These are phyloP conservation scores for Leptocoma aspasia DNA, from an alignment of 2,113 vertebrate species.

Conservation along the genomic window DNA sequence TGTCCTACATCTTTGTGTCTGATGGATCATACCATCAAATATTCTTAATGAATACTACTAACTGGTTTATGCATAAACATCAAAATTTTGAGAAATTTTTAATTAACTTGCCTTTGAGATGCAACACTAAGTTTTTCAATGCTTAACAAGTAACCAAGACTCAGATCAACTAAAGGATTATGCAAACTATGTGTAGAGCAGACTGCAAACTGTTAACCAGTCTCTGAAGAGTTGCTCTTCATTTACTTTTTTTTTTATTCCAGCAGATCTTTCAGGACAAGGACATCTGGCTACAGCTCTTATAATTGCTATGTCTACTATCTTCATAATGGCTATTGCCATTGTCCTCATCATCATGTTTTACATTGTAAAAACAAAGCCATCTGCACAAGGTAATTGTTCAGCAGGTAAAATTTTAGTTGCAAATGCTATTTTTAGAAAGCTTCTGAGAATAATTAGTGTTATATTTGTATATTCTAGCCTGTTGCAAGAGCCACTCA, in stretches of 20 bases:
- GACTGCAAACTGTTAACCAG: background rate
- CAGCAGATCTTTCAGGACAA: constrained; percentile 86
- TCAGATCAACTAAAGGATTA: background rate
- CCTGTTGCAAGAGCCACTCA: constrained; percentile 89
- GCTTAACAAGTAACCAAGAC: background rate
- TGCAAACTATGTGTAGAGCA: background rate
- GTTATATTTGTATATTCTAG: constrained; percentile 66
- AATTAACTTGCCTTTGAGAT: background rate
- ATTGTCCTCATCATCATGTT: constrained; percentile 98
- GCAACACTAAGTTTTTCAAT: background rate
- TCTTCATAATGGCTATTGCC: constrained; percentile 98
- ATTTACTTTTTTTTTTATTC: background rate
- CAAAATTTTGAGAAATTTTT: background rate
- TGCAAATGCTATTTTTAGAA: background rate
- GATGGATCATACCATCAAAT: background rate
- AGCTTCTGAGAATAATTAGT: background rate
- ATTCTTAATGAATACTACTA: background rate
- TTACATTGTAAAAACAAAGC: constrained; percentile 96
- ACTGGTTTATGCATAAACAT: background rate
- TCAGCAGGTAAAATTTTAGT: background rate
- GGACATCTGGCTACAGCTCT: constrained; percentile 95
- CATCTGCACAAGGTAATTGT: constrained; percentile 85
- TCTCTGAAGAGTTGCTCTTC: background rate
- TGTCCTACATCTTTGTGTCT: background rate
- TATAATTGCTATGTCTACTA: constrained; percentile 98